Evolutionary conservation across 1,140 invertebrate genomes (phyloP), one percentile per base, ranked within the genome.

Genomic region (Danaus melanippus): DNA sequence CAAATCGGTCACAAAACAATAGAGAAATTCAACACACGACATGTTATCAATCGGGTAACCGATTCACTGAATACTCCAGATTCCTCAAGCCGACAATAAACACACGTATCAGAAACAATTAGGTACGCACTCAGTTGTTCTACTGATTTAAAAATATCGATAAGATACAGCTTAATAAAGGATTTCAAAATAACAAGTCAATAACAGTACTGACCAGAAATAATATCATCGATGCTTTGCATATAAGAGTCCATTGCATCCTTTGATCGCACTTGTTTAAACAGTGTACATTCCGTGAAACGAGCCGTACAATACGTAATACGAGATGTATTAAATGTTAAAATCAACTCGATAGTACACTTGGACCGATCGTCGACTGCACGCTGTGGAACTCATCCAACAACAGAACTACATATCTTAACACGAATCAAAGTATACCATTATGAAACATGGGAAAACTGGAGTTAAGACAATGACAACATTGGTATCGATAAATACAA

Each of bases 371-470:
- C 21, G 21, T 5, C 21, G 21, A 32, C 21, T 32, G 21, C 6
- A 32, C 21, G 6, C 2, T 5, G 21, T 32, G 21, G 7, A 32
- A 32, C 21, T 32, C 21, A 32, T 32, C 21, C 21, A 32, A 32
- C 21, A 32, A 32, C 21, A 32, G 21, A 32, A 32, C 21, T 32
- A 7, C 21, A 32, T 3, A 32, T 32, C 21, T 32, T 3, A 32
- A 32, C 21, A 32, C 21, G 21, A 32, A 32, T 32, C 21, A 5
- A 32, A 32, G 21, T 68, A 62, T 65, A 73, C 74, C 57, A 85
- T 84, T 84, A 76, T 84, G 66, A 69, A 72, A 69, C 74, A 69
- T 86, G 83, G 73, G 83, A 86, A 86, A 76, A 83, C 58, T 76
- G 60, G 56, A 75, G 67, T 72, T 68, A 74, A 32, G 21, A 32